Evolutionary conservation across 2,113 vertebrate species (phyloP).

Genomic region (Trematocara zebra): DNA sequence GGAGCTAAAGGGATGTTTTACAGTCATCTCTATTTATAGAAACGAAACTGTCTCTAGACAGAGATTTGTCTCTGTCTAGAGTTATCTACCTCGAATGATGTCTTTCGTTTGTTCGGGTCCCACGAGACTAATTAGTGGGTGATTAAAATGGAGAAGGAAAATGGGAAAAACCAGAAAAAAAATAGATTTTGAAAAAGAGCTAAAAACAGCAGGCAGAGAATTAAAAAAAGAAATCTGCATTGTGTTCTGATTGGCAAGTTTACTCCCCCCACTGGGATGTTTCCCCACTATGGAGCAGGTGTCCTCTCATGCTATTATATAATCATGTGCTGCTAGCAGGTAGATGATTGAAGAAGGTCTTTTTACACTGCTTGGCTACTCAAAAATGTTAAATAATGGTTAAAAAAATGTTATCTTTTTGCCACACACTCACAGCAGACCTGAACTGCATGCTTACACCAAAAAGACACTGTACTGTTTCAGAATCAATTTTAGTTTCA

Average conservation of each 20-base stretch:
- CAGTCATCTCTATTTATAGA: constrained; percentile 54
- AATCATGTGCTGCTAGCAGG: neutral
- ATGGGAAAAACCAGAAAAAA: neutral
- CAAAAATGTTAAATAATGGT: neutral
- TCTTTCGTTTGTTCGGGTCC: constrained; percentile 21
- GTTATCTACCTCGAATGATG: constrained; percentile 52
- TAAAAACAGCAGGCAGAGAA: neutral
- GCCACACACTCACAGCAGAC: neutral
- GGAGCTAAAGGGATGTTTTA: neutral
- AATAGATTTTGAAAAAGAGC: neutral
- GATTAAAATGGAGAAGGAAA: constrained; percentile 32
- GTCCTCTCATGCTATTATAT: neutral
- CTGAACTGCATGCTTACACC: neutral
- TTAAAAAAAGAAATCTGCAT: neutral
- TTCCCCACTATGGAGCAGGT: neutral
- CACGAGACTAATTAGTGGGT: constrained; percentile 57
- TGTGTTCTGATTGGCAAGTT: neutral
- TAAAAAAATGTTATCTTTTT: neutral
- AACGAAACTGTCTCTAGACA: constrained; percentile 39
- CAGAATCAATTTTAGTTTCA: neutral
- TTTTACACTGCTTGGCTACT: neutral
- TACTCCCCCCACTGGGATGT: neutral
- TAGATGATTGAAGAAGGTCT: neutral
- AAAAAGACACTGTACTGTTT: neutral
- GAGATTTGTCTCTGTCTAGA: constrained; percentile 60